A percentile compares a stretch with the other conserved stretches of the same genome.
phyloP scores from a whole-genome alignment of 2,888 invertebrate species.

The Amorpha juglandis region DNA sequence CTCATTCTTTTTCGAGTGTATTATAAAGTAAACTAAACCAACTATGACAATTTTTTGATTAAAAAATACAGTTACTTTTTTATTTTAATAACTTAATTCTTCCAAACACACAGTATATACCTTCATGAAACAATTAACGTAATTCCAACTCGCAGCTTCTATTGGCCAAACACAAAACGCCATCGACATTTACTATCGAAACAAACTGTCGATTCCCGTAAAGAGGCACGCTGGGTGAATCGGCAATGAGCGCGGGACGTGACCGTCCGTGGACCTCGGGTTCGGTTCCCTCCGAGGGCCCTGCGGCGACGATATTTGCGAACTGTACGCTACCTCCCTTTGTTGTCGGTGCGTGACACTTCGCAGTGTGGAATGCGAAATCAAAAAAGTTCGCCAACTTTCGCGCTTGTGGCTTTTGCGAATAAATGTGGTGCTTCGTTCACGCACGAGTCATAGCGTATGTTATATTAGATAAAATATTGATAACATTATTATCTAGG shows the following conservation, averaged over 20 bases:
- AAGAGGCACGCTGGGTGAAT: conserved; percentile 61
- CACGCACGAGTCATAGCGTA: background rate
- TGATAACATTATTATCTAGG: background rate
- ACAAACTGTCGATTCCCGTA: conserved; percentile 58
- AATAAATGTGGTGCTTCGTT: background rate
- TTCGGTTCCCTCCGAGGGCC: conserved; percentile 27
- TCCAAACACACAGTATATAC: background rate
- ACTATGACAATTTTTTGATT: too few species aligned
- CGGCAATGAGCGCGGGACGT: conserved; percentile 69
- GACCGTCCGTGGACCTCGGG: conserved; percentile 39
- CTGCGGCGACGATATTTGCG: conserved; percentile 65
- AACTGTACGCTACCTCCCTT: conserved; percentile 61
- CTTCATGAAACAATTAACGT: background rate
- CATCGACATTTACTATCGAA: conserved; percentile 61
- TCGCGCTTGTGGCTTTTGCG: conserved; percentile 30
- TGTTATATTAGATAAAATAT: background rate
- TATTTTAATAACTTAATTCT: too few species aligned
- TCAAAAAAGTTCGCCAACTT: conserved; percentile 39
- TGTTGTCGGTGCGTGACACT: conserved; percentile 40
- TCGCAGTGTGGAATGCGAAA: conserved; percentile 32
- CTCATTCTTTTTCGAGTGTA: too few species aligned
- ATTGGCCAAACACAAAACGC: conserved; percentile 44
- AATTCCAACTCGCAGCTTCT: conserved; percentile 15
- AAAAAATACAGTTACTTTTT: too few species aligned
- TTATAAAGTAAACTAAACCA: too few species aligned